Conservation (phyloP, 2,113 vertebrate genomes). For the Octodon degus region DNA sequence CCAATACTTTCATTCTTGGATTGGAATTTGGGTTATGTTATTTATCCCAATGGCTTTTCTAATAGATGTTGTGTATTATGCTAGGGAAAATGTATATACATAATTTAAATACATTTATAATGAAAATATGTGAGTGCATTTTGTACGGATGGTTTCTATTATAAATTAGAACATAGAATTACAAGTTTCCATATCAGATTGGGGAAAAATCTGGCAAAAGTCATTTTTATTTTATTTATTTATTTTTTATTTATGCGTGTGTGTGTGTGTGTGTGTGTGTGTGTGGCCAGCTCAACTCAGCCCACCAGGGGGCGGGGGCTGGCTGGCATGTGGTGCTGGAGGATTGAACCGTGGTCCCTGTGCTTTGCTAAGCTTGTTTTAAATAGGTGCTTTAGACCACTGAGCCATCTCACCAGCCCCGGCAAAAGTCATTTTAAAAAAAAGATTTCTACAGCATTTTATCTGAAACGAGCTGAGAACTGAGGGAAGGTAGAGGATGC, state of each 20-base stretch:
- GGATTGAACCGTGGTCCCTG: too few relatives aligned
- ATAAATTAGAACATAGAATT: background rate
- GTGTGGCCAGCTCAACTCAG: too few relatives aligned
- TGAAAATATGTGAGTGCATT: background rate
- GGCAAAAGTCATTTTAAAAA: background rate
- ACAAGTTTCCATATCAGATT: background rate
- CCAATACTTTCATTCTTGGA: slow-evolving; percentile 39
- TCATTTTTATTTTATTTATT: too few relatives aligned
- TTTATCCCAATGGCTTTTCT: background rate
- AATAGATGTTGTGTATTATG: background rate
- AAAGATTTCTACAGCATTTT: background rate
- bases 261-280: too few relatives aligned
- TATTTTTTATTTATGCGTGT: too few relatives aligned
- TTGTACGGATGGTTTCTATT: background rate
- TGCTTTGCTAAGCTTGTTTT: too few relatives aligned
- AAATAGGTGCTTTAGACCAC: too few relatives aligned
- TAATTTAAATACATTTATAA: slow-evolving; percentile 27
- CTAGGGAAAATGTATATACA: background rate
- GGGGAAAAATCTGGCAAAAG: slow-evolving; percentile 7
- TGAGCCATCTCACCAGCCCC: too few relatives aligned
- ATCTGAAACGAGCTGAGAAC: background rate
- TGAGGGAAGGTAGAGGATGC: background rate
- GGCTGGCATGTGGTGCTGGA: too few relatives aligned
- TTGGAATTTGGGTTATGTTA: slow-evolving; percentile 8
- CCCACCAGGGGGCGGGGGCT: too few relatives aligned